Percentiles rank a stretch among this genome's conserved stretches.
phyloP scores from a whole-genome alignment of 2,888 invertebrate genomes.

The Tipula confusa region DNA sequence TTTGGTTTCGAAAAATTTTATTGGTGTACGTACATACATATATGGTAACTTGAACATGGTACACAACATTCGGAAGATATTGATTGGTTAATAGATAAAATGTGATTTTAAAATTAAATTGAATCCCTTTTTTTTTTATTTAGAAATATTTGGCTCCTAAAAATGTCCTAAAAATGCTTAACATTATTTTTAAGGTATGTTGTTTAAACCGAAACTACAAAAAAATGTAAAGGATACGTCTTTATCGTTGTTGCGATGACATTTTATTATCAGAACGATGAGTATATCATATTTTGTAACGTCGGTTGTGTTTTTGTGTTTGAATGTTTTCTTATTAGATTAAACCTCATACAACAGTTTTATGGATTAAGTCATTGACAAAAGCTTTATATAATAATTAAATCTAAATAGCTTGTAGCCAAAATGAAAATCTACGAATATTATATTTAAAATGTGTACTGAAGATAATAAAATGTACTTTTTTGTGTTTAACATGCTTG shows the following conservation, averaged over 20 bases:
- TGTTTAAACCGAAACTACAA: neutral
- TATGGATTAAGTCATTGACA: neutral
- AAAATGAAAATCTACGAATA: too few species aligned
- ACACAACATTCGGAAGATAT: neutral
- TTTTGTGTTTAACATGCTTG: too few species aligned
- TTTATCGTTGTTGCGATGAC: neutral
- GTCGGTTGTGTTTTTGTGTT: neutral
- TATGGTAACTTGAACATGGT: constrained; percentile 3
- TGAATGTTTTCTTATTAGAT: neutral
- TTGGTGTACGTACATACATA: neutral
- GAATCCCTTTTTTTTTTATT: constrained; percentile 7
- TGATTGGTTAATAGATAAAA: neutral
- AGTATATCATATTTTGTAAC: neutral
- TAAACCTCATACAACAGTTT: neutral
- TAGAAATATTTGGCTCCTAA: neutral
- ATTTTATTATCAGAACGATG: neutral
- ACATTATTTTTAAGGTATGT: neutral
- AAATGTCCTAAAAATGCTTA: neutral
- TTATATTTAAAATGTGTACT: too few species aligned
- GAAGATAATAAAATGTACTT: too few species aligned
- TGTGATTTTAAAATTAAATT: constrained; percentile 8
- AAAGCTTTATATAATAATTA: neutral
- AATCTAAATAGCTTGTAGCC: neutral
- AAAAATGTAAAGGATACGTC: neutral
- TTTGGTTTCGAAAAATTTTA: neutral